Evolutionary conservation across 1,140 invertebrate genomes (phyloP).

Genomic region (Thaumatotibia leucotreta): DNA sequence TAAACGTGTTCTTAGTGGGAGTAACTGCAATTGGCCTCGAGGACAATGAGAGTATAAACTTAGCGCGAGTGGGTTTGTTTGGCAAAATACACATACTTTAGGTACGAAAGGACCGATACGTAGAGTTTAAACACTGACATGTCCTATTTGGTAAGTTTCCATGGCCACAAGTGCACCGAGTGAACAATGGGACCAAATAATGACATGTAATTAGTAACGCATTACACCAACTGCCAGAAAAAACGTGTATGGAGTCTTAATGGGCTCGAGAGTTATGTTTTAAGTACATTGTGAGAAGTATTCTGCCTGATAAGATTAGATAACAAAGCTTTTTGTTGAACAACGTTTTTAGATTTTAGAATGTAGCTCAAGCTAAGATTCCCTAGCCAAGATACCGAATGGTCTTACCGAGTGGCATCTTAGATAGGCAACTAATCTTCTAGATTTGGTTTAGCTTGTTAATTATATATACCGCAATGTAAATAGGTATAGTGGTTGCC

Average conservation of each 20-base stretch:
- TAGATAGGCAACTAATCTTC: no score
- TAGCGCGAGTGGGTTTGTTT: conserved; percentile 28
- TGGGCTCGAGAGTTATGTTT: not conserved
- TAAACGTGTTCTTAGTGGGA: conserved; percentile 19
- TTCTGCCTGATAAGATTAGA: conserved; percentile 4
- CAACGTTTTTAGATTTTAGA: not conserved
- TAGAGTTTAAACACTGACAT: not conserved
- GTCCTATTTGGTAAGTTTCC: conserved; percentile 12
- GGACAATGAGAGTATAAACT: conserved; percentile 24
- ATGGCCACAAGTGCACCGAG: conserved; percentile 21
- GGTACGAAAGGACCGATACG: not conserved
- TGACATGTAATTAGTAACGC: conserved; percentile 37
- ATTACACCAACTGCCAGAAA: conserved; percentile 35
- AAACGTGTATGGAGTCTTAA: not conserved
- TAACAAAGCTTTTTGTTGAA: not conserved
- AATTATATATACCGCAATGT: not conserved
- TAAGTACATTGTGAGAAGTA: not conserved
- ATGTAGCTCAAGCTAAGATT: no score
- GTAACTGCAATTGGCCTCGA: conserved; percentile 15
- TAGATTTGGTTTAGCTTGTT: no score
- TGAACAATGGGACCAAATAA: conserved; percentile 32
- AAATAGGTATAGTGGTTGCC: not conserved
- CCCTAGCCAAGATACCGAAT: no score
- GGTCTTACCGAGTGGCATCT: no score
- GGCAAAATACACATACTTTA: conserved; percentile 20